These are phyloP conservation scores for Drosophila conformis DNA, from an alignment of 2,888 invertebrate species.

Conservation along the genomic window DNA sequence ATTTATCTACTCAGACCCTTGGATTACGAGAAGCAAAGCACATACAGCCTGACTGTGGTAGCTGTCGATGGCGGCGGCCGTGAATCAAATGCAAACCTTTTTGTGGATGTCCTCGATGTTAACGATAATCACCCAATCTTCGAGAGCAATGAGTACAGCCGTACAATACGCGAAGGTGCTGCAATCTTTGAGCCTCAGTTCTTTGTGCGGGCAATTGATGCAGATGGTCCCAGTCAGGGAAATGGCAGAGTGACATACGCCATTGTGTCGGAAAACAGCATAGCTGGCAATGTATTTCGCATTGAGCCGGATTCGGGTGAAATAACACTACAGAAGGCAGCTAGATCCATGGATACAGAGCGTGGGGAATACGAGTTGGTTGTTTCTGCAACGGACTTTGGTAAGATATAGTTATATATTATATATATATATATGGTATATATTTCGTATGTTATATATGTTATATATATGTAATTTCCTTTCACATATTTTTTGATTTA, in stretches of 20 bases:
- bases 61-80: constrained; percentile 93
- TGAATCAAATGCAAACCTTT: constrained; percentile 89
- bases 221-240: constrained; percentile 90
- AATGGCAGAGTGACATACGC: constrained; percentile 89
- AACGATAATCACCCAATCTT: constrained; percentile 92
- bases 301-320: constrained; percentile 90
- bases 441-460: not conserved
- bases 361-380: constrained; percentile 90
- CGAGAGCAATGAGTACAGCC: constrained; percentile 89
- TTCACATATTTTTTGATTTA: not conserved
- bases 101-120: constrained; percentile 90
- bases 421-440: not conserved
- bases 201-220: constrained; percentile 91
- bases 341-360: constrained; percentile 90
- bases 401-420: constrained; percentile 81
- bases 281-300: constrained; percentile 88
- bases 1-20: constrained; percentile 88
- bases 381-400: constrained; percentile 90
- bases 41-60: constrained; percentile 91
- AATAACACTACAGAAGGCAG: constrained; percentile 88
- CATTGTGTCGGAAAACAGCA: constrained; percentile 89
- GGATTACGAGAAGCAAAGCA: constrained; percentile 92
- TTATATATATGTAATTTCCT: not conserved
- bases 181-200: constrained; percentile 92
- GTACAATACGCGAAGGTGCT: constrained; percentile 92